phyloP scores from a whole-genome alignment of 1,140 invertebrate genomes.

The Phenacoccus solenopsis region DNA sequence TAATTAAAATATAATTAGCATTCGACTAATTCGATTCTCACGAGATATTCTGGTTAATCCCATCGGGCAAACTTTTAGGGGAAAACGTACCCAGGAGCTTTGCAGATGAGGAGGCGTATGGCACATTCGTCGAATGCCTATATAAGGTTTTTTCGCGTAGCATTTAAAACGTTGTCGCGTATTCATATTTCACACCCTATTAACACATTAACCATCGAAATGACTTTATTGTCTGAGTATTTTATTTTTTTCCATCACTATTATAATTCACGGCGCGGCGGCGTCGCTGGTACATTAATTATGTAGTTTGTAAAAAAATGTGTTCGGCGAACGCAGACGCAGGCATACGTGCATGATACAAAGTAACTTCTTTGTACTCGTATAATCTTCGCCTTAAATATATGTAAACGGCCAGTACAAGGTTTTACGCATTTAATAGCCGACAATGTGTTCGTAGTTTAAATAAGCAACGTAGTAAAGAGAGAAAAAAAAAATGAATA shows the following conservation, averaged over 20 bases:
- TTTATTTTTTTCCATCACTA: background rate
- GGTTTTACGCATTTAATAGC: slow-evolving; percentile 1
- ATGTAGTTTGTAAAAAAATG: background rate
- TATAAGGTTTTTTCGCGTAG: too few relatives aligned
- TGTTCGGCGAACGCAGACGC: background rate
- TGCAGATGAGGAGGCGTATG: too few relatives aligned
- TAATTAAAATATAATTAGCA: too few relatives aligned
- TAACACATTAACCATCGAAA: background rate
- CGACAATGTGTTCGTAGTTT: background rate
- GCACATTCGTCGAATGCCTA: background rate
- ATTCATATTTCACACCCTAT: background rate
- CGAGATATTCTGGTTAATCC: too few relatives aligned
- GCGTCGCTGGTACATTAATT: background rate
- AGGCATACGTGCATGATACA: background rate
- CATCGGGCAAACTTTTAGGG: too few relatives aligned
- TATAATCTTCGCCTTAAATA: background rate
- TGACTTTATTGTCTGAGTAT: background rate
- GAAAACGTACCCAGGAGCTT: too few relatives aligned
- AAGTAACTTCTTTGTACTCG: background rate
- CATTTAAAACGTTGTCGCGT: background rate
- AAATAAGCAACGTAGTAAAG: background rate
- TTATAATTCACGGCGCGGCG: background rate
- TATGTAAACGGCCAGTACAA: slow-evolving; percentile 1
- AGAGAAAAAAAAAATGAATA: slow-evolving; percentile 9
- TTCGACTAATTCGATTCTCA: too few relatives aligned